These are phyloP conservation scores for Andrena hattorfiana DNA, from an alignment of 2,888 invertebrate genomes.

Conservation along the genomic window DNA sequence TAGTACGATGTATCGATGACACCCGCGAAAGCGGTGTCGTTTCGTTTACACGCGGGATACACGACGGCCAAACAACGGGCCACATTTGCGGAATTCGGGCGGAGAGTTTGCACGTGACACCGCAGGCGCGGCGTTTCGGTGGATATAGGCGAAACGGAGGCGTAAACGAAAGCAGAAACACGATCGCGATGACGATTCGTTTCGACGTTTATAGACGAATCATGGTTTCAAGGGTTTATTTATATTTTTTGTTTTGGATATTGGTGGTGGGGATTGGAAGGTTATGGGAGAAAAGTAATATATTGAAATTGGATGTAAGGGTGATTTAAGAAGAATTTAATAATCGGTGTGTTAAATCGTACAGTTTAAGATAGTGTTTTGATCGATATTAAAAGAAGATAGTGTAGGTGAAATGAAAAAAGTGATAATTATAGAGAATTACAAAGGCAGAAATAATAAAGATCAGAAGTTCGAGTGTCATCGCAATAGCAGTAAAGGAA, in stretches of 20 bases:
- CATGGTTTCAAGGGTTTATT: no score
- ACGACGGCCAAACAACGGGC: conserved; percentile 35
- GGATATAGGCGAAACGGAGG: conserved; percentile 22
- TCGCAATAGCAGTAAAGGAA: background rate
- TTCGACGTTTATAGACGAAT: background rate
- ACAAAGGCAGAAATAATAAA: background rate
- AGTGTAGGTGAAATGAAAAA: no score
- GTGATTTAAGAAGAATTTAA: no score
- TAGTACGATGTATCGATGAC: conserved; percentile 70
- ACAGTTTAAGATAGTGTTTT: no score
- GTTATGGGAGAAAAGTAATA: background rate
- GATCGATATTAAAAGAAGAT: no score
- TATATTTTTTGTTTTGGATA: no score
- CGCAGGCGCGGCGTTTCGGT: conserved; percentile 57
- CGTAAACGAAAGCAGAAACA: background rate
- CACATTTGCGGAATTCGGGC: conserved; percentile 63
- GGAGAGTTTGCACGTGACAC: conserved; percentile 63
- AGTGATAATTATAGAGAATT: no score
- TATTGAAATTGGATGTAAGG: no score
- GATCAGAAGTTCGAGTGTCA: background rate
- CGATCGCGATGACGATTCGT: conserved; percentile 36
- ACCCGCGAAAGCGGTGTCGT: conserved; percentile 66
- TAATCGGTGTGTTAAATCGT: no score
- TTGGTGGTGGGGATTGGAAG: background rate
- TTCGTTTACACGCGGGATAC: conserved; percentile 69